A percentile compares a stretch with the other conserved stretches of the same genome.
phyloP scores from a whole-genome alignment of 1,140 invertebrate genomes.

The Aphaenogaster ashmeadi region DNA sequence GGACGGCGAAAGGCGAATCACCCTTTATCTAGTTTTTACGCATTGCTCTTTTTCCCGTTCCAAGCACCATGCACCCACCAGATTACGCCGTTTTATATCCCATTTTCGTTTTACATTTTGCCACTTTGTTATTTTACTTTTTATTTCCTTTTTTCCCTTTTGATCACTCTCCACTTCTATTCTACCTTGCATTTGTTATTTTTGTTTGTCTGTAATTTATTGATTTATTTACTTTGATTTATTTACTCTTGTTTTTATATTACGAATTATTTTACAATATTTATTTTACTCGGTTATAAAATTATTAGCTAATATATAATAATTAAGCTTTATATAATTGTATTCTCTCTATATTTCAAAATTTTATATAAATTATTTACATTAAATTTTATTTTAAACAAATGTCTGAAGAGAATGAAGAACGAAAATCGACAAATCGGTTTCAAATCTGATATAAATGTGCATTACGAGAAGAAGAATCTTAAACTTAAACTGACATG shows the following conservation, averaged over 20 bases:
- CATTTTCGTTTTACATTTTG: slow-evolving; percentile 42
- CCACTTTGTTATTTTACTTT: slow-evolving; percentile 9
- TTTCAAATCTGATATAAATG: slow-evolving; percentile 19
- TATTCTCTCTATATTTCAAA: not conserved
- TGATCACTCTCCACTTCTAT: not conserved
- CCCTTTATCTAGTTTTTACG: slow-evolving; percentile 65
- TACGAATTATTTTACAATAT: not conserved
- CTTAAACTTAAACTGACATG: slow-evolving; percentile 45
- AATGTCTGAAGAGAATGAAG: not conserved
- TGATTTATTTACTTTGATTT: not conserved
- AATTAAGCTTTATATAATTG: not conserved
- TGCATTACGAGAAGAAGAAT: not conserved
- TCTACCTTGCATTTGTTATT: not conserved
- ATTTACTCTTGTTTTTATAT: not conserved
- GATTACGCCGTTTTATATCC: slow-evolving; percentile 43
- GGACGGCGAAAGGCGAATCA: slow-evolving; percentile 28
- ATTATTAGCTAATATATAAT: not conserved
- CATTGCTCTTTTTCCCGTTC: slow-evolving; percentile 43
- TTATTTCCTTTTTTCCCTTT: not conserved
- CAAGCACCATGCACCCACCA: slow-evolving; percentile 9
- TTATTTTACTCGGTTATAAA: not conserved
- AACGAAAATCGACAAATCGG: not conserved
- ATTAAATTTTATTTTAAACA: not conserved
- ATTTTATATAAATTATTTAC: not conserved
- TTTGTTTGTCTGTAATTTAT: not conserved